Base-by-base conservation (phyloP, 2,113 vertebrate genomes). In the Cephalopholis sonnerati region DNA sequence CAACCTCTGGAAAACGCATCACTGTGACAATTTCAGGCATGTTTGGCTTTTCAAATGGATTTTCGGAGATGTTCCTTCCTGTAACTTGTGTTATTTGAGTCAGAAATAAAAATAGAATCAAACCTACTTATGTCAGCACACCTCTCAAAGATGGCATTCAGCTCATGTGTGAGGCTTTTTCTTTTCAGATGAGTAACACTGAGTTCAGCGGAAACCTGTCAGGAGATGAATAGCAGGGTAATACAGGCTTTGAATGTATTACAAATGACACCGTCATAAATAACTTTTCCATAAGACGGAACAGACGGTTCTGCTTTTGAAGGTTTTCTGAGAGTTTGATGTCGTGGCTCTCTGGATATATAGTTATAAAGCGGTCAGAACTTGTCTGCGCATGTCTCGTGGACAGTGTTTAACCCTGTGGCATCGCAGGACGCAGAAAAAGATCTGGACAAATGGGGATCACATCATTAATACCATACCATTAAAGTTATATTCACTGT, bases 1-100 rank as follows among this genome's bases (percentile, higher is more conserved):
- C 25, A 69, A 84, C 68, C 79, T 87, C 91, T 92, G 90, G 80
- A 83, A 92, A 93, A 91, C 36, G 22, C 81, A 90, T 91, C 88
- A 83, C 78, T 59, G 53, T 44, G 87, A 85, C 92, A 83, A 84
- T 77, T 81, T 81, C 82, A 77, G 90, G 89, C 90, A 87, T 83
- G 92, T 91, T 89, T 41, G 82, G 62, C 79, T 84, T 83, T 76
- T 85, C 70, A 77, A 29, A 75, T 41, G 76, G 70, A 89, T 84
- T 78, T 73, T 91, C 44, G 48, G 83, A 78, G 87, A 74, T 79
- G 73, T 69, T 83, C 53, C 75, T 89, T 90, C 78, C 89, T 92
- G 84, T 59, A 77, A 74, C 74, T 64, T 20, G 58, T 88, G 82
- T 86, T 90, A 81, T 85, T 81, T 55, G 86, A 93, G 84, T 85